These are phyloP conservation scores for Volucella inanis DNA, from an alignment of 2,888 invertebrate genomes.

Conservation along the genomic window DNA sequence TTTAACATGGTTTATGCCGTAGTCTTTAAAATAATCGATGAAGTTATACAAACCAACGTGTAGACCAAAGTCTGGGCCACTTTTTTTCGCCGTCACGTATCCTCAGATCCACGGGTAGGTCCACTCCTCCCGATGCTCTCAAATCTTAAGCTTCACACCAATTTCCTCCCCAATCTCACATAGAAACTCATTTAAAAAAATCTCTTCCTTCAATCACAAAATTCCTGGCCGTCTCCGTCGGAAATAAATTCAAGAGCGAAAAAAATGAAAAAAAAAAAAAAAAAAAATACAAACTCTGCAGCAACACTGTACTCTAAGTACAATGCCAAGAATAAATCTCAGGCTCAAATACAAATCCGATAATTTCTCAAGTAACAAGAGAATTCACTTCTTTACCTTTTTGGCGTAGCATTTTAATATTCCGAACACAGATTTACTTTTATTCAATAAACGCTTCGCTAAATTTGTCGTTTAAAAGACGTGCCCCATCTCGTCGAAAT, in stretches of 20 bases:
- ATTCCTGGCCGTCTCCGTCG: not conserved
- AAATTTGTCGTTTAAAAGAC: slow-evolving; percentile 73
- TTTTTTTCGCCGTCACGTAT: not conserved
- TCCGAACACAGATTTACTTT: slow-evolving; percentile 76
- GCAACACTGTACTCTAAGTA: not conserved
- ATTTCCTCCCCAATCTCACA: slow-evolving; percentile 6
- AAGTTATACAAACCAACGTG: not conserved
- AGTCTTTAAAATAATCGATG: no score
- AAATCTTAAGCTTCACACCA: slow-evolving; percentile 28
- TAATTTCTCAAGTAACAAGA: slow-evolving; percentile 74
- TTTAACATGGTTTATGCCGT: no score
- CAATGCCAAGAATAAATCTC: slow-evolving; percentile 38
- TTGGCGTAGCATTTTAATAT: slow-evolving; percentile 67
- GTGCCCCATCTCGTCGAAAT: slow-evolving; percentile 52
- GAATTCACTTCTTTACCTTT: slow-evolving; percentile 69
- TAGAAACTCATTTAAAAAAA: slow-evolving; percentile 20
- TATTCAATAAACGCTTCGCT: slow-evolving; percentile 76
- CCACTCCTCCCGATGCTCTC: not conserved
- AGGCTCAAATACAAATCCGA: slow-evolving; percentile 63
- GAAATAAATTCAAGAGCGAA: slow-evolving; percentile 12
- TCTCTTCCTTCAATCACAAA: slow-evolving; percentile 33
- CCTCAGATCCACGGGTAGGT: not conserved
- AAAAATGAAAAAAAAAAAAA: slow-evolving; percentile 19
- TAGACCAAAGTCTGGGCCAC: not conserved
- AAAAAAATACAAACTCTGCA: slow-evolving; percentile 12